Base-by-base conservation (phyloP, 2,888 invertebrate species). In the Caenorhabditis wallacei region DNA sequence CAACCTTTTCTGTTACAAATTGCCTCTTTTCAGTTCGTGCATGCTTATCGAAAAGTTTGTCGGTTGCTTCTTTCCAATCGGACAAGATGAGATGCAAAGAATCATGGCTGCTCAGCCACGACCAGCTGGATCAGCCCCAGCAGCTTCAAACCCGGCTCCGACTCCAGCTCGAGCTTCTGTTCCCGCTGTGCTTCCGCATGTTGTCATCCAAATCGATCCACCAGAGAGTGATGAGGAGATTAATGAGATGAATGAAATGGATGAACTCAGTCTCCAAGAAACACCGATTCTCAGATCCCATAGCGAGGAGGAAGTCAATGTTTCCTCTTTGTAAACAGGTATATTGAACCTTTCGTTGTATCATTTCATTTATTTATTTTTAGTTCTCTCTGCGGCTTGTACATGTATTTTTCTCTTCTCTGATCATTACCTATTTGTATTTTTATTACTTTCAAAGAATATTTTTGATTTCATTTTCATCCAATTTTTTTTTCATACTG, bases 71-170 rank as follows among this genome's bases (percentile, higher is more conserved):
- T 75, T 30, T 51, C 75, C 66, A 24, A 26, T 66, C 7, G 26
- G 30, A 1, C 37, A 48, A 46, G 46, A 48, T 10, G 75, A 75
- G 35, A 3, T 75, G 22, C 37, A 56, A 5, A 56, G 76, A n/a
- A 68, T 76, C 11, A 18, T 76, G 68, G 20, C 37, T 66, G 40
- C 46, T 3, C n/a, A 40, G 11, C 56, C n/a, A 46, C 1, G 2
- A 24, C 5, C 20, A 22, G 20, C 22, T 10, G 24, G 8, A n/a
- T 13, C 40, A 22, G 20, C 43, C 5, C 24, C 54, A 18, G 30
- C 18, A 22, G 20, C 43, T 10, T 18, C 54, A 18, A 18, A 10
- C 16, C 59, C 59, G 2, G 7, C 7, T 8, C 57, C 70, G 1
- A 13, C 7, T 43, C 18, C 18, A 20, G 13, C 59, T 30, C 30